Conservation (phyloP, 2,797 vertebrate genomes). For the Tokudaia tokunoshimensis region DNA sequence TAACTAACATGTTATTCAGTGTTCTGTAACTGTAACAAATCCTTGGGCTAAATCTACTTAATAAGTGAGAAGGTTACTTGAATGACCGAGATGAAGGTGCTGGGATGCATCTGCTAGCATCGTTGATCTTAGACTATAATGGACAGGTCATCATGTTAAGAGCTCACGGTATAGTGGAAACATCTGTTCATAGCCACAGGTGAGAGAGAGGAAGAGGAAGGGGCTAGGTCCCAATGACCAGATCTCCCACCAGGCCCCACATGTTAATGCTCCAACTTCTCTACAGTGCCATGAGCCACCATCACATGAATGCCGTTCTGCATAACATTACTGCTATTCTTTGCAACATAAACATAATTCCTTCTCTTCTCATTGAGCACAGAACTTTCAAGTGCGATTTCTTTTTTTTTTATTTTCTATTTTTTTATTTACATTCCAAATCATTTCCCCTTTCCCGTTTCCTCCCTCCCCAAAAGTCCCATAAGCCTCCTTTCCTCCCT, state of each 20-base stretch:
- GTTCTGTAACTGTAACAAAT: background rate
- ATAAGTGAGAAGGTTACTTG: background rate
- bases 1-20: background rate
- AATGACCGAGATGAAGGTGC: background rate
- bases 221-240: background rate
- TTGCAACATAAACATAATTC: background rate
- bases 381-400: background rate
- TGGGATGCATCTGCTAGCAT: background rate
- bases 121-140: background rate
- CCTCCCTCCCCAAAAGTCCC: too few relatives aligned
- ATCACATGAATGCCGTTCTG: background rate
- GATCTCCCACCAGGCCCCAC: background rate
- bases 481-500: too few relatives aligned
- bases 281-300: accelerated
- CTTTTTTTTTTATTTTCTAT: too few relatives aligned
- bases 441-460: too few relatives aligned
- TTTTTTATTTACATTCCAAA: too few relatives aligned
- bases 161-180: background rate
- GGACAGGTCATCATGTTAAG: background rate
- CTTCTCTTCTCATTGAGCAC: background rate
- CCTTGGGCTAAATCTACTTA: background rate
- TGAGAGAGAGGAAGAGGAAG: background rate
- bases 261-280: background rate
- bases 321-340: background rate
- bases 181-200: background rate